Base-by-base conservation (phyloP, 2,113 vertebrate genomes). In the Xenopus laevis region DNA sequence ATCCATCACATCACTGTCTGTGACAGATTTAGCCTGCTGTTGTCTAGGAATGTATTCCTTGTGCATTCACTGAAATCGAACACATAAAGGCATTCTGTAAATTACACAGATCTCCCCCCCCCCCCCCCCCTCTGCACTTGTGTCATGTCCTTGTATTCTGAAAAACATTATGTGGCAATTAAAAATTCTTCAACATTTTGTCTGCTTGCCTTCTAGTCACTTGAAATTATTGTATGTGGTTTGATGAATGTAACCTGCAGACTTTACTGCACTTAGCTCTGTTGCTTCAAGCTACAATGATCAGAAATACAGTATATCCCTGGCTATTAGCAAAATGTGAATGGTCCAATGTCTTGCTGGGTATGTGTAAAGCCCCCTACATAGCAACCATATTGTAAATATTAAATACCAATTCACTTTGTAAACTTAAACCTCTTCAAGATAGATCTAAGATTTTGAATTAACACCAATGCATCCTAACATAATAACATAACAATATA, bases 161-260 rank as follows among this genome's bases (percentile, higher is more conserved):
- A 13, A 18, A 53, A 27, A 2, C 23, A 27, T 27, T 27, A 50
- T 63, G 33, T 76, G 74, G 69, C 74, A 70, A 59, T 30, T 30
- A 76, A 47, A 64, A 63, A 76, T 76, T 75, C 73, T 75, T 75
- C 27, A 27, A 58, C 23, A 68, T 68, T 68, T 69, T 76, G 45
- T 44, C 27, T 12, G 47, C 66, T 70, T 70, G 74, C 60, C 67
- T 21, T 76, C 67, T 27, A 27, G 23, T 27, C 23, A 27, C 23
- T 2, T 27, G 23, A 27, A 1, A 27, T 27, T 27, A 27, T 27
- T 27, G 23, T 4, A 27, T 27, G 4, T 27, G 2, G 4, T 27
- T 27, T 27, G 23, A 27, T 27, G 23, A 27, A 27, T 27, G 23
- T 67, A 70, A 70, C n/a, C 74, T 53, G 15, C 27, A 76, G 66